phyloP scores from a whole-genome alignment of 2,888 invertebrate species.

The Sepiola atlantica region DNA sequence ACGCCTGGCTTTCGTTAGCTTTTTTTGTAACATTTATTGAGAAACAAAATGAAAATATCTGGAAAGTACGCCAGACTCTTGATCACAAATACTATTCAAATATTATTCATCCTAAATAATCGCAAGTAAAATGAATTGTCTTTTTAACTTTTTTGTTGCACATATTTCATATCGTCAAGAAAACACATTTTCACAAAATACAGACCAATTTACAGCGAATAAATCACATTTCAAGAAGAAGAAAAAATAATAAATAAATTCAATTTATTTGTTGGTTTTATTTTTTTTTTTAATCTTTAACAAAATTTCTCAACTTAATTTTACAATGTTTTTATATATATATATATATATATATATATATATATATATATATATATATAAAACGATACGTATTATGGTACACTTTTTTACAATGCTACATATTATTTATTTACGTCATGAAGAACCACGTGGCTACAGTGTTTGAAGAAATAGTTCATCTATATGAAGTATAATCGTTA shows the following conservation, averaged over 20 bases:
- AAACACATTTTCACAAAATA: neutral
- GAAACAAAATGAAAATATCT: too few relatives aligned
- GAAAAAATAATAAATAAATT: neutral
- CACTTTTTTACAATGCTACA: neutral
- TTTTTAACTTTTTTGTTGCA: neutral
- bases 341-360: neutral
- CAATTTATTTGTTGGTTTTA: neutral
- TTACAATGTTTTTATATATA: neutral
- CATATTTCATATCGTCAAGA: neutral
- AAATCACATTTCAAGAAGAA: neutral
- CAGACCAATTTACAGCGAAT: neutral
- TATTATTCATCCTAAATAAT: neutral
- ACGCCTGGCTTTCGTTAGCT: too few relatives aligned
- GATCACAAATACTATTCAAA: neutral
- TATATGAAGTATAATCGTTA: neutral
- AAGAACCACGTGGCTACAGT: neutral
- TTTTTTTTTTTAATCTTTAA: neutral
- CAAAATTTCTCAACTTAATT: neutral
- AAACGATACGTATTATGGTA: too few relatives aligned
- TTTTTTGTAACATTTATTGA: too few relatives aligned
- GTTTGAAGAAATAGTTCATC: neutral
- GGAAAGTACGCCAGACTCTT: neutral
- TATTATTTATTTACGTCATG: neutral
- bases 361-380: too few relatives aligned
- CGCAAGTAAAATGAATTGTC: neutral